Conservation (phyloP, 2,888 invertebrate species). For the Meiosimyza decipiens region DNA sequence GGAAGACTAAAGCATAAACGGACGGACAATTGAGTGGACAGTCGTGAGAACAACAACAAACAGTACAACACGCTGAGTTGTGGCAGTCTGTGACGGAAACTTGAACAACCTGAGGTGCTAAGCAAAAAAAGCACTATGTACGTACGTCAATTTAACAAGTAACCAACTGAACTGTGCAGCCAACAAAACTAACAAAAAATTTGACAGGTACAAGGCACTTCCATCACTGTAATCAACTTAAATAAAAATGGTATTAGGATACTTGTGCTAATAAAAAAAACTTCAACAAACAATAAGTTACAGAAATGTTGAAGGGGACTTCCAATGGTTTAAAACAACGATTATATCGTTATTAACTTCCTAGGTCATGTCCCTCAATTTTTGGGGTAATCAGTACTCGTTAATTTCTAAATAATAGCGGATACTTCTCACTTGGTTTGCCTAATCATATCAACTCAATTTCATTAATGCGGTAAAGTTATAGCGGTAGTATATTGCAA, state of each 20-base stretch:
- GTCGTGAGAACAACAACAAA: conserved; percentile 5
- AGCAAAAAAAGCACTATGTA: no score
- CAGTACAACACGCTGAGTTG: conserved; percentile 3
- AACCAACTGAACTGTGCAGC: conserved; percentile 14
- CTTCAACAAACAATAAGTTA: background rate
- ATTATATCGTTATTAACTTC: background rate
- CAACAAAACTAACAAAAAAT: conserved; percentile 39
- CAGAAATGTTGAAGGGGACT: background rate
- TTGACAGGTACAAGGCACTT: conserved; percentile 60
- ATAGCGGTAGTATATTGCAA: no score
- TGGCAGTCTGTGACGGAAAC: background rate
- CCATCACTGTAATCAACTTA: conserved; percentile 60
- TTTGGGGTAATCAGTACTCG: no score
- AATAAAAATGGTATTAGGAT: conserved; percentile 47
- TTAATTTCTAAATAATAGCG: no score
- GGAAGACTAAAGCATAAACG: background rate
- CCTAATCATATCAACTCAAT: no score
- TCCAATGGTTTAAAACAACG: background rate
- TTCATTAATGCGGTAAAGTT: no score
- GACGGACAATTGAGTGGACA: background rate
- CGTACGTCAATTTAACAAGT: no score
- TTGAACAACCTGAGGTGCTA: conserved; percentile 7
- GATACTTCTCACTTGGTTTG: no score
- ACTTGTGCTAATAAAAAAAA: conserved; percentile 10
- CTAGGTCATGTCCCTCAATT: no score